Evolutionary conservation across 2,113 vertebrate genomes (phyloP).

Genomic region (Parotia lawesii): DNA sequence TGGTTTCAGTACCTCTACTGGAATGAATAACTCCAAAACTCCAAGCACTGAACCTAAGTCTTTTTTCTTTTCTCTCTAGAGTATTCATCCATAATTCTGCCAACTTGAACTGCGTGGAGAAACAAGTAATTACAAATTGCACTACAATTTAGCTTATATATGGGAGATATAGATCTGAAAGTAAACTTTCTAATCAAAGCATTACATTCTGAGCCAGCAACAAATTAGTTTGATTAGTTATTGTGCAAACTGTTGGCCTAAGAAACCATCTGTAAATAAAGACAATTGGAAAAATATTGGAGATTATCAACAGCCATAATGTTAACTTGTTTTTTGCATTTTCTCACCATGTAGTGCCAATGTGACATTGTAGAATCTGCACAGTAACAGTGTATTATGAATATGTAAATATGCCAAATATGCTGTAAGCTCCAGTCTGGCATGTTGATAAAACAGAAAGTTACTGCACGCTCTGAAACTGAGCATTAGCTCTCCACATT

Average conservation of each 20-base stretch:
- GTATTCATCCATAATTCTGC: neutral
- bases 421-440: slow-evolving; percentile 37
- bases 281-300: neutral
- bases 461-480: slow-evolving; percentile 28
- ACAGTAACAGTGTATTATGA: slow-evolving; percentile 28
- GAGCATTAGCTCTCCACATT: slow-evolving; percentile 43
- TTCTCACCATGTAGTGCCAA: neutral
- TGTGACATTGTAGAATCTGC: slow-evolving; percentile 34
- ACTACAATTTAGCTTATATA: neutral
- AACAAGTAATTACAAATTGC: neutral
- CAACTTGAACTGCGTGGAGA: neutral
- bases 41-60: neutral
- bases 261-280: slow-evolving; percentile 19
- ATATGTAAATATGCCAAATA: slow-evolving; percentile 57
- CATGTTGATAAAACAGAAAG: slow-evolving; percentile 58
- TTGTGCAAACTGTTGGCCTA: neutral
- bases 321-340: neutral
- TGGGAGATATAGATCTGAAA: neutral
- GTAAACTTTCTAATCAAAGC: slow-evolving; percentile 3
- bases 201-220: neutral
- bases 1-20: neutral
- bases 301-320: neutral
- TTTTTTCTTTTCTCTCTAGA: neutral
- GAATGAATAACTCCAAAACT: neutral
- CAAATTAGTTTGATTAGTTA: slow-evolving; percentile 14